Base-by-base conservation (phyloP, 2,797 vertebrate species). In the Momotus momota region DNA sequence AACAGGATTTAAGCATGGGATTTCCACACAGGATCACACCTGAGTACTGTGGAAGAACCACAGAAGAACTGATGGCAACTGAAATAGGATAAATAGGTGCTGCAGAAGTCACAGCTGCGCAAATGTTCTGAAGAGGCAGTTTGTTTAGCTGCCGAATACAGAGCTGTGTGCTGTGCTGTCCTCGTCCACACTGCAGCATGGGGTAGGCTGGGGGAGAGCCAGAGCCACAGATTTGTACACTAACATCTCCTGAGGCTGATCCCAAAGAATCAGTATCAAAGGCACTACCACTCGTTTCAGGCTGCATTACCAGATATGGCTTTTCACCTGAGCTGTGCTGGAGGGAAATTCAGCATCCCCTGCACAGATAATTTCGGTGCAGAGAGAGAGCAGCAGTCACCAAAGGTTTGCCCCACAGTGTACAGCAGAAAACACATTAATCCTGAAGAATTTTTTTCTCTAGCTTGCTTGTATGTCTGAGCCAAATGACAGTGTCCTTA, bases 161-260 rank as follows among this genome's bases (percentile, higher is more conserved):
- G 48, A 85, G 65, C 11, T 31, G 12, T 41, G 9, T 8, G 2
- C 15, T 65, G 27, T 14, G 19, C 27, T 67, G 17, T 7, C 9
- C 17, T 9, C 60, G 22, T 18, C 19, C 19, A 29, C 29, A 6
- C n/a, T 2, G 1, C 33, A 71, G 31, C 23, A 16, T 23, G 21
- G 25, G 20, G 26, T 2, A 74, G 31, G 22, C 21, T 46, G 6
- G 2, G 25, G 7, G 10, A 75, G 31, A 72, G 51, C 7, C 54
- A 54, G 31, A 58, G 49, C 4, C 1, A 1, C 0, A 2, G 35
- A 48, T 69, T 49, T 49, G 3, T 38, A 10, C n/a, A 17, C 7
- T 57, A 49, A 69, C 15, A 17, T 49, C 51, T 86, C 55, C 5
- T 0, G 40, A 80, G 80, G 22, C 9, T 77, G 40, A 66, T 62